Evolutionary conservation across 2,797 vertebrate genomes (phyloP).

Genomic region (Pseudotriccus pelzelni): DNA sequence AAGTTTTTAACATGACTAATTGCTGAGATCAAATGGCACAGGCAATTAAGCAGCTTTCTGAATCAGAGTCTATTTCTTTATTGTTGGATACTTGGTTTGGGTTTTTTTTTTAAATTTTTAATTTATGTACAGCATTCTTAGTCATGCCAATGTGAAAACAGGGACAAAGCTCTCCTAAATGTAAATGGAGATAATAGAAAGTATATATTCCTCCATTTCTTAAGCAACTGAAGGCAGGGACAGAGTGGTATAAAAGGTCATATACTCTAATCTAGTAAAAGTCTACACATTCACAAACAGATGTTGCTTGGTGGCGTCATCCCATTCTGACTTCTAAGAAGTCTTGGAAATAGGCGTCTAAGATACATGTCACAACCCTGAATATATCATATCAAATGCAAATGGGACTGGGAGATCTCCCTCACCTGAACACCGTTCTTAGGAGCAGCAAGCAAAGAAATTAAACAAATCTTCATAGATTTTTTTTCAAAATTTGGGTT

Average conservation of each 20-base stretch:
- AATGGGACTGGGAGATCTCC: not conserved
- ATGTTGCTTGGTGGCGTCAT: not conserved
- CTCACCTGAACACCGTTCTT: not conserved
- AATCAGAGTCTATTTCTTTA: not conserved
- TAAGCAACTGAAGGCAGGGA: not conserved
- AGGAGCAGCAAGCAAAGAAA: not conserved
- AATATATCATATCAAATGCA: not conserved
- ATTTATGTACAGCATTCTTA: not conserved
- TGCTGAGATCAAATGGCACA: not conserved
- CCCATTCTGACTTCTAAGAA: not conserved
- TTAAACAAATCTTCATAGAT: not conserved
- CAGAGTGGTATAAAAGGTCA: not conserved
- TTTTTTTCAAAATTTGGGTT: not conserved
- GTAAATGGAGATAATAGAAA: not conserved
- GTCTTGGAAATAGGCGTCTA: not conserved
- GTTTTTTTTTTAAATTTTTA: not conserved
- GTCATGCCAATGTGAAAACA: not conserved
- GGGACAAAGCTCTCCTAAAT: not conserved
- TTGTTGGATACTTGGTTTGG: not conserved
- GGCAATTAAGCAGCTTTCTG: not conserved
- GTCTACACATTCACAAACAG: not conserved
- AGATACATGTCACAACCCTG: not conserved
- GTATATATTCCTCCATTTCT: not conserved
- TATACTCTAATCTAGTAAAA: not conserved
- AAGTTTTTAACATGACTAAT: not conserved